These are phyloP conservation scores for Myripristis jacobus DNA, from an alignment of 2,797 vertebrate species.

Conservation along the genomic window DNA sequence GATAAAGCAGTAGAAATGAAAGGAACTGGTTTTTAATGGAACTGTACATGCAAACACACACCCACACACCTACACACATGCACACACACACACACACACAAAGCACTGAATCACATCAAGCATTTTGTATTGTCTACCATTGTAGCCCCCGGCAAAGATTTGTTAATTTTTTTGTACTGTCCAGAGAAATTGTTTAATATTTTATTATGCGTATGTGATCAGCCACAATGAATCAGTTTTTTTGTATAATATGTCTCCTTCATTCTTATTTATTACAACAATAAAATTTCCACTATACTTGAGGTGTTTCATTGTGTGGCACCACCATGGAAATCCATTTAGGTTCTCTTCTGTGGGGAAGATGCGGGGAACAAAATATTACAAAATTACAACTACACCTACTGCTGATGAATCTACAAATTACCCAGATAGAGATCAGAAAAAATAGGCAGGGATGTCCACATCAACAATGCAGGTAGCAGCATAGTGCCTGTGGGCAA, in stretches of 20 bases:
- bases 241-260: conserved; percentile 41
- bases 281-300: conserved; percentile 27
- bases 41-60: background rate
- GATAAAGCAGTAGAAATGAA: conserved; percentile 27
- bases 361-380: too few relatives aligned
- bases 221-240: conserved; percentile 16
- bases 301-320: conserved; percentile 7
- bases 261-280: conserved; percentile 61
- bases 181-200: conserved; percentile 16
- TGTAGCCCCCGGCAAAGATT: background rate
- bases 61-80: too few relatives aligned
- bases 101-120: too few relatives aligned
- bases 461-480: too few relatives aligned
- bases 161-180: conserved; percentile 24
- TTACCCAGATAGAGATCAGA: too few relatives aligned
- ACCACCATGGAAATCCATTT: too few relatives aligned
- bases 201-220: conserved; percentile 9
- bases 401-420: too few relatives aligned
- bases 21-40: conserved; percentile 64
- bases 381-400: too few relatives aligned
- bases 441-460: too few relatives aligned
- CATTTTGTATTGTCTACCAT: background rate
- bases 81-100: too few relatives aligned
- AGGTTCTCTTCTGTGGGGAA: too few relatives aligned
- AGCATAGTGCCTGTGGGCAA: too few relatives aligned